phyloP scores from a whole-genome alignment of 2,113 vertebrate species.

The Mormyrus lacerda region DNA sequence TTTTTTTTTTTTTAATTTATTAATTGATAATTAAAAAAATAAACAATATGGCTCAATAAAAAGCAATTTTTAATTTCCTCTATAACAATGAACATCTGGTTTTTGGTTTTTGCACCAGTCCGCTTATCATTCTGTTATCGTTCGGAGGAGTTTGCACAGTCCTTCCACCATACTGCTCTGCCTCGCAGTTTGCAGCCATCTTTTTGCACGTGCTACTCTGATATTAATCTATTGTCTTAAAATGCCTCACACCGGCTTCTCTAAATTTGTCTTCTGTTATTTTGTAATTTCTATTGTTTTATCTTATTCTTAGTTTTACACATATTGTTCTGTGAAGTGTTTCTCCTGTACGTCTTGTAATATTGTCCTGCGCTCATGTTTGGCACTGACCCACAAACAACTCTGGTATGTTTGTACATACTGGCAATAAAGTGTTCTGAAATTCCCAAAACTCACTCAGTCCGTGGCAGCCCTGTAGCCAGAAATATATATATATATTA shows the following conservation, averaged over 20 bases:
- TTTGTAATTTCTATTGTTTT: neutral
- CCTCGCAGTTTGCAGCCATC: neutral
- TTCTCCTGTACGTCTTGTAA: neutral
- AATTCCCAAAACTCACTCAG: neutral
- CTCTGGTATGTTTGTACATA: neutral
- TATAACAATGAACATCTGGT: neutral
- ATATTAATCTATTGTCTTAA: neutral
- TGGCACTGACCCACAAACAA: neutral
- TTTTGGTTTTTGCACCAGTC: neutral
- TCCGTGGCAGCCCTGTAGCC: neutral
- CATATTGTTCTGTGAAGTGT: neutral
- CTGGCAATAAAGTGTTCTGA: neutral
- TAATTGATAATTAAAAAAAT: neutral
- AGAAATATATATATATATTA: no score
- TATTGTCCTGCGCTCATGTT: neutral
- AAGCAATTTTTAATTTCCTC: neutral
- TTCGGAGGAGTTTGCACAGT: neutral
- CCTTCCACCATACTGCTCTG: neutral
- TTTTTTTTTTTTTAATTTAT: no score
- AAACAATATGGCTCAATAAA: neutral
- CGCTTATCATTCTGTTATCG: neutral
- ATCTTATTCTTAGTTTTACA: neutral
- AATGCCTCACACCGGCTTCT: neutral
- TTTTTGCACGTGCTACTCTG: neutral
- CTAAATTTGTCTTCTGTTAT: neutral